Conservation (phyloP, 2,888 invertebrate genomes). For the Saturnia pavonia region DNA sequence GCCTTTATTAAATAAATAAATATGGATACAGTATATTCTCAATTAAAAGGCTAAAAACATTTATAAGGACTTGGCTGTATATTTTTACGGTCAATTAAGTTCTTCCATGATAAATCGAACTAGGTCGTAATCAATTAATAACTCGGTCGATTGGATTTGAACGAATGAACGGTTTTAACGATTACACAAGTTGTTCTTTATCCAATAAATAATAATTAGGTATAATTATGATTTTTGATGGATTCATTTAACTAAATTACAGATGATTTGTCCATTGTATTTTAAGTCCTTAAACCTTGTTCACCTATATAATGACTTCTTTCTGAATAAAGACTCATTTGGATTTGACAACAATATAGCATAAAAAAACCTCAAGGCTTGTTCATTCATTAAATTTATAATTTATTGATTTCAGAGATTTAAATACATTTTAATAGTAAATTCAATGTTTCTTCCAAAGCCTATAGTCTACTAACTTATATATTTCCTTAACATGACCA, state of each 20-base stretch:
- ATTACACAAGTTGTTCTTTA: neutral
- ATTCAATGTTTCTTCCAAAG: neutral
- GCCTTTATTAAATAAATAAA: neutral
- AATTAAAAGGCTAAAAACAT: too few species aligned
- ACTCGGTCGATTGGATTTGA: slow-evolving; percentile 29
- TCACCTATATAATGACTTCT: too few species aligned
- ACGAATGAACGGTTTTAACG: slow-evolving; percentile 27
- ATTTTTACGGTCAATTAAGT: neutral
- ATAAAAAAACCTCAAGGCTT: neutral
- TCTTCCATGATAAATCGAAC: slow-evolving; percentile 20
- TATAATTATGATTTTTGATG: too few species aligned
- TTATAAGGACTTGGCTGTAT: neutral
- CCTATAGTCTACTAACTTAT: neutral
- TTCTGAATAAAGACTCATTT: too few species aligned
- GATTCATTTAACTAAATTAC: too few species aligned
- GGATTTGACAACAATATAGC: too few species aligned
- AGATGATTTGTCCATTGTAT: too few species aligned
- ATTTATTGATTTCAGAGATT: too few species aligned
- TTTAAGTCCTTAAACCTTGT: too few species aligned
- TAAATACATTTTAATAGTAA: too few species aligned
- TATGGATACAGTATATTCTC: too few species aligned
- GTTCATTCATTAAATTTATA: neutral
- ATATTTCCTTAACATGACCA: neutral
- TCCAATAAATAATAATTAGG: neutral
- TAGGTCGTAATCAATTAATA: slow-evolving; percentile 26